Percentiles rank a stretch among this genome's conserved stretches.
phyloP scores from a whole-genome alignment of 2,113 vertebrate genomes.

The Bufo bufo region DNA sequence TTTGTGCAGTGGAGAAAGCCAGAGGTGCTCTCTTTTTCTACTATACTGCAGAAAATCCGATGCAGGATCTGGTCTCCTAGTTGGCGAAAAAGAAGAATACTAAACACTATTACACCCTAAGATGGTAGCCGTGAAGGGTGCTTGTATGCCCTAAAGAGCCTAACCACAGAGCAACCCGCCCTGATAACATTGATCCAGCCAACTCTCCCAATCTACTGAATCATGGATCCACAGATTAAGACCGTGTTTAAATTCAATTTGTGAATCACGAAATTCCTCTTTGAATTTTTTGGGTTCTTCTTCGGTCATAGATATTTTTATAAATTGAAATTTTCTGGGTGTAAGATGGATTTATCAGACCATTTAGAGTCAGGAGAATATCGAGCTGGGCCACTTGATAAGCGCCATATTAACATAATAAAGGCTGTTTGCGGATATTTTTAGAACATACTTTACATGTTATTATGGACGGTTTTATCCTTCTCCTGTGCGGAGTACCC shows the following conservation, averaged over 20 bases:
- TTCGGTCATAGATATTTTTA: neutral
- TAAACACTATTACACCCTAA: too few relatives aligned
- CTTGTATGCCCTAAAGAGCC: too few relatives aligned
- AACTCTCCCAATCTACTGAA: neutral
- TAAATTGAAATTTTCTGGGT: neutral
- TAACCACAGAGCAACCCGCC: too few relatives aligned
- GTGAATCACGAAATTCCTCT: neutral
- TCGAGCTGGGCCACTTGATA: neutral
- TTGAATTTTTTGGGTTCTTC: neutral
- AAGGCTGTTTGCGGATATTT: neutral
- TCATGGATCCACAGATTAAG: neutral
- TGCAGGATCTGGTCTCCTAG: too few relatives aligned
- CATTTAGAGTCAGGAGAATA: neutral
- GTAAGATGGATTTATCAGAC: neutral
- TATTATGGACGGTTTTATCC: neutral
- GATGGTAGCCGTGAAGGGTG: too few relatives aligned
- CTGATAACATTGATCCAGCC: neutral
- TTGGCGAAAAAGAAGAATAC: too few relatives aligned
- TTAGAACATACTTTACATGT: neutral
- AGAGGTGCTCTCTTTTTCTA: too few relatives aligned
- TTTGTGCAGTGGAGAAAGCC: too few relatives aligned
- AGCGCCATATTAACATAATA: neutral
- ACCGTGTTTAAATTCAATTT: neutral
- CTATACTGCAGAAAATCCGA: too few relatives aligned
- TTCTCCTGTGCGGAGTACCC: neutral